Percentiles rank a stretch among this genome's conserved stretches.
These are phyloP conservation scores for Lordiphosa collinella DNA, from an alignment of 1,140 invertebrate genomes.

Conservation along the genomic window DNA sequence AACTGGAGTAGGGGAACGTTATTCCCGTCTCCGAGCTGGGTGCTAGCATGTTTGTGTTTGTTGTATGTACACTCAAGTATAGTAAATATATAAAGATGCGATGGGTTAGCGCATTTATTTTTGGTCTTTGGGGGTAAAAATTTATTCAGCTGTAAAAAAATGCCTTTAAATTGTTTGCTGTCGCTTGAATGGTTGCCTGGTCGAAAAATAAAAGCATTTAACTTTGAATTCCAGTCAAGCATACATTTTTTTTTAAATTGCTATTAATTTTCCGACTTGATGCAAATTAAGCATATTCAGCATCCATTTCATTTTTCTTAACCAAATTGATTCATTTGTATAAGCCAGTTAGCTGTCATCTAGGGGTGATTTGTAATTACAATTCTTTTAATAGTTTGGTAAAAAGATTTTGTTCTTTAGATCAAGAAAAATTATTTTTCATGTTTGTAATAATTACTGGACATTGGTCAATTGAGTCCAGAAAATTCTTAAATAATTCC, in stretches of 20 bases:
- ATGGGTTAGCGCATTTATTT: slow-evolving; percentile 62
- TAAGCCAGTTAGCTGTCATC: no score
- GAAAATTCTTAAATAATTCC: no score
- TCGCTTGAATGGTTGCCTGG: slow-evolving; percentile 24
- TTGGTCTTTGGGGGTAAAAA: slow-evolving; percentile 58
- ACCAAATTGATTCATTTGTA: no score
- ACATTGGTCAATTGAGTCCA: no score
- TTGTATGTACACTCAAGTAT: neutral
- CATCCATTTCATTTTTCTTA: no score
- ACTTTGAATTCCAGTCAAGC: slow-evolving; percentile 47
- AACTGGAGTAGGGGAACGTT: neutral
- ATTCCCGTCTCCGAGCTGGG: slow-evolving; percentile 1
- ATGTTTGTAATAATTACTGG: no score
- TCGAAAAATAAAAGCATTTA: slow-evolving; percentile 33
- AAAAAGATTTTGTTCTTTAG: no score
- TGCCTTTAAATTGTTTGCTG: slow-evolving; percentile 48
- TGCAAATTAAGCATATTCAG: no score
- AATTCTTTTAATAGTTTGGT: no score
- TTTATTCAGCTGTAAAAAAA: slow-evolving; percentile 57
- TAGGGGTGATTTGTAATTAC: no score
- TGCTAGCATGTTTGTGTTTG: neutral
- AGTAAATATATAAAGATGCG: slow-evolving; percentile 7
- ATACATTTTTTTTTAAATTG: slow-evolving; percentile 8
- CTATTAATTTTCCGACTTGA: no score
- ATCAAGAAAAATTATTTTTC: no score